Evolutionary conservation across 1,140 invertebrate species (phyloP).

Genomic region (Armadillidium nasatum): DNA sequence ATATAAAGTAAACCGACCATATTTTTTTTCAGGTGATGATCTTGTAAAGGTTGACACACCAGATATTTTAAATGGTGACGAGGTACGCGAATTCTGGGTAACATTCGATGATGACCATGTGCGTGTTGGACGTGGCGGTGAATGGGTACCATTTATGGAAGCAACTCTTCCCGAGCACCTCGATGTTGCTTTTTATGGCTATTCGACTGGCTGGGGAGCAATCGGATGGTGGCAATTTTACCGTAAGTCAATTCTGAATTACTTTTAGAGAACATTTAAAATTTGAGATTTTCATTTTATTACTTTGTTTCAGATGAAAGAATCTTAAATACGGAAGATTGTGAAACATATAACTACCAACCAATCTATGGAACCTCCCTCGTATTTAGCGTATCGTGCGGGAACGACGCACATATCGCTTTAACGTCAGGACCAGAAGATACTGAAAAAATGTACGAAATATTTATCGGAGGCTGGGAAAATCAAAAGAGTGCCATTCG

Average conservation of each 20-base stretch:
- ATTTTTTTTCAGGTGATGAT: conserved; percentile 33
- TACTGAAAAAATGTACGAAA: conserved; percentile 55
- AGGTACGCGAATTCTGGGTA: conserved; percentile 77
- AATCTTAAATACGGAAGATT: conserved; percentile 54
- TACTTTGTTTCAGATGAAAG: conserved; percentile 34
- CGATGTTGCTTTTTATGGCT: conserved; percentile 65
- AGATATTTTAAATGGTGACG: conserved; percentile 37
- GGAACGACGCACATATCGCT: conserved; percentile 59
- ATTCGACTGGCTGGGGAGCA: conserved; percentile 79
- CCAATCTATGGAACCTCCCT: conserved; percentile 55
- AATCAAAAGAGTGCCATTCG: conserved; percentile 43
- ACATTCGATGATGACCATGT: conserved; percentile 62
- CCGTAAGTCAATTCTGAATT: conserved; percentile 31
- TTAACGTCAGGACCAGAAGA: conserved; percentile 54
- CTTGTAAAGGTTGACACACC: conserved; percentile 40
- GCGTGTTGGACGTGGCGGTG: conserved; percentile 43
- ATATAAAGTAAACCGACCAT: neutral
- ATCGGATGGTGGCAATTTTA: conserved; percentile 75
- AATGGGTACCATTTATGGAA: conserved; percentile 36
- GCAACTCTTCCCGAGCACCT: conserved; percentile 60
- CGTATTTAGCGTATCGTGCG: conserved; percentile 56
- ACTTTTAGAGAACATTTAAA: neutral
- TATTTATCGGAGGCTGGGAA: conserved; percentile 44
- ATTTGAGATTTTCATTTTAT: neutral
- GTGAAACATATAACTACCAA: conserved; percentile 57